Evolutionary conservation across 92 coral and sea anemone species (phyloP).

Genomic region (Umimayanthus chanpuru): DNA sequence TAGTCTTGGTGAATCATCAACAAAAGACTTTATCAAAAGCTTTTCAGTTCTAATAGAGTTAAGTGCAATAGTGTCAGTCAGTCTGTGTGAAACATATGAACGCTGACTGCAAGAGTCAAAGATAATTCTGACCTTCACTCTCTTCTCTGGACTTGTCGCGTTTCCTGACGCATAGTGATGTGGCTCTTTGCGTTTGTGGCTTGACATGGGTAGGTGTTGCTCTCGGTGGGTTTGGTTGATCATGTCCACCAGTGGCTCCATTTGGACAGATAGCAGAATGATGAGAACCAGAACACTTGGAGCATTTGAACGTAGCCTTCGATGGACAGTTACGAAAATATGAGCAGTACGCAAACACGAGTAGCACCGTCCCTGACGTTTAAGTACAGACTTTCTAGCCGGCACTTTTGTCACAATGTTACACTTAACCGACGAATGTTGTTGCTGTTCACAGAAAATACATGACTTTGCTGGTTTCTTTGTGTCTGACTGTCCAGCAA

Average conservation of each 20-base stretch:
- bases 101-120: conserved; percentile 34
- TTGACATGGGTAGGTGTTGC: not conserved
- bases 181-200: conserved; percentile 12
- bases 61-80: not conserved
- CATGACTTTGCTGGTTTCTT: conserved; percentile 6
- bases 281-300: no score
- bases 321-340: conserved; percentile 32
- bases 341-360: conserved; percentile 34
- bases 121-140: conserved; percentile 33
- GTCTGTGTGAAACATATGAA: conserved; percentile 22
- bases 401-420: conserved; percentile 1
- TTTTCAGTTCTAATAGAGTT: conserved; percentile 5
- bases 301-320: not conserved
- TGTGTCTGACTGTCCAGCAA: not conserved
- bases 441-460: conserved; percentile 7
- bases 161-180: conserved; percentile 28
- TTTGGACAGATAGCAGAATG: not conserved
- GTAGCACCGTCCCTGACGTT: conserved; percentile 39
- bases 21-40: conserved; percentile 10
- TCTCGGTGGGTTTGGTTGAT: not conserved
- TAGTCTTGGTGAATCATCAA: no score
- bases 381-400: conserved; percentile 26
- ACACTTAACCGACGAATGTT: conserved; percentile 21
- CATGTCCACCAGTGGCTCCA: not conserved
- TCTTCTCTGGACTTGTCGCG: conserved; percentile 11